Conservation (phyloP, 2,888 invertebrate species). For the Taphrorychus bicolor region DNA sequence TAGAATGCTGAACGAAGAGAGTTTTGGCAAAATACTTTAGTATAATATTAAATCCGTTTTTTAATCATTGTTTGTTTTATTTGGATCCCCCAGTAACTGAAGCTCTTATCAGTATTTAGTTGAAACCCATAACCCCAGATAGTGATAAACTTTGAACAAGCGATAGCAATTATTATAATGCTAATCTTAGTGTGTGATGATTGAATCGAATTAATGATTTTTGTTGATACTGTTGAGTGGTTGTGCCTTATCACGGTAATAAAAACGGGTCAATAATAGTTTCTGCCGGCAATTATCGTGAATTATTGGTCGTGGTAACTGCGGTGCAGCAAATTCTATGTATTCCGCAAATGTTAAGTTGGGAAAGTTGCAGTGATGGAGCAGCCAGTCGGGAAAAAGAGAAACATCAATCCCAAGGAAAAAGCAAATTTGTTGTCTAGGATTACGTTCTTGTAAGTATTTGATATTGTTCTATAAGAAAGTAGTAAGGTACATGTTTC, state of each 20-base stretch:
- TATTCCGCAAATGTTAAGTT: no score
- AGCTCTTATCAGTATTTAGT: not conserved
- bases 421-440: conserved; percentile 22
- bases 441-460: conserved; percentile 30
- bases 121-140: not conserved
- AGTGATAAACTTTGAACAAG: not conserved
- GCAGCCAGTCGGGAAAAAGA: not conserved
- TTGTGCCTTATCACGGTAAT: no score
- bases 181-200: no score
- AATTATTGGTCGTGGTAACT: no score
- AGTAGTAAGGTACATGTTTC: no score
- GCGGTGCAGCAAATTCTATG: no score
- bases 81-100: not conserved
- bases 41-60: conserved; percentile 3
- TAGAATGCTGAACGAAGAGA: conserved; percentile 72
- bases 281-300: no score
- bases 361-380: no score
- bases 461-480: not conserved
- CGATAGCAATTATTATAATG: not conserved
- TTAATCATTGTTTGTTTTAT: not conserved
- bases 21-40: conserved; percentile 54
- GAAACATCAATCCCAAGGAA: conserved; percentile 22
- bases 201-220: no score
- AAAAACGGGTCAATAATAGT: no score
- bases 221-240: no score